Conservation (phyloP, 2,888 invertebrate genomes). For the Zonitis immaculata region DNA sequence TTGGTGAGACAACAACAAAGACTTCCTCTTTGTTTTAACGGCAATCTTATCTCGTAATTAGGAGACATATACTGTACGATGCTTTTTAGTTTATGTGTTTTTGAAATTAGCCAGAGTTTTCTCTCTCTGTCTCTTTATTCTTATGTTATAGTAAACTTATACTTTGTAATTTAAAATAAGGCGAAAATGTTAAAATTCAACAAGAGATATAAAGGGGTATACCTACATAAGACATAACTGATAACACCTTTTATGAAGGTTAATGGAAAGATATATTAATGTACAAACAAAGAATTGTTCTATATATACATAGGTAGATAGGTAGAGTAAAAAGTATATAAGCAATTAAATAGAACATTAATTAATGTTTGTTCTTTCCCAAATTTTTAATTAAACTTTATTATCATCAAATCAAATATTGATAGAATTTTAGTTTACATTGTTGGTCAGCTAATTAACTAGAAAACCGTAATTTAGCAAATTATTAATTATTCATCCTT, state of each 20-base stretch:
- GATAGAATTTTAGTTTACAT: background rate
- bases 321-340: no score
- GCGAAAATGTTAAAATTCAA: constrained; percentile 15
- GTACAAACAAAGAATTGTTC: constrained; percentile 17
- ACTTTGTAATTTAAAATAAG: constrained; percentile 25
- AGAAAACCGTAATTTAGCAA: background rate
- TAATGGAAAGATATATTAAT: constrained; percentile 22
- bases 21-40: constrained; percentile 33
- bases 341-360: no score
- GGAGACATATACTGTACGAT: constrained; percentile 29
- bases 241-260: constrained; percentile 22
- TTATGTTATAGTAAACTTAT: no score
- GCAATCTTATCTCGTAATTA: constrained; percentile 42
- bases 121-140: no score
- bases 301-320: no score
- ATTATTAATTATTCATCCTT: background rate
- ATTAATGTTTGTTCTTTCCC: no score
- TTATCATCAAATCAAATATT: background rate
- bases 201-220: constrained; percentile 21
- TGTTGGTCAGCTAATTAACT: background rate
- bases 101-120: constrained; percentile 37
- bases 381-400: no score
- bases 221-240: constrained; percentile 18
- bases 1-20: constrained; percentile 31
- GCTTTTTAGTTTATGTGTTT: constrained; percentile 37